A percentile compares a stretch with the other conserved stretches of the same genome.
These are phyloP conservation scores for Eilema caniola DNA, from an alignment of 2,888 invertebrate species.

Conservation along the genomic window DNA sequence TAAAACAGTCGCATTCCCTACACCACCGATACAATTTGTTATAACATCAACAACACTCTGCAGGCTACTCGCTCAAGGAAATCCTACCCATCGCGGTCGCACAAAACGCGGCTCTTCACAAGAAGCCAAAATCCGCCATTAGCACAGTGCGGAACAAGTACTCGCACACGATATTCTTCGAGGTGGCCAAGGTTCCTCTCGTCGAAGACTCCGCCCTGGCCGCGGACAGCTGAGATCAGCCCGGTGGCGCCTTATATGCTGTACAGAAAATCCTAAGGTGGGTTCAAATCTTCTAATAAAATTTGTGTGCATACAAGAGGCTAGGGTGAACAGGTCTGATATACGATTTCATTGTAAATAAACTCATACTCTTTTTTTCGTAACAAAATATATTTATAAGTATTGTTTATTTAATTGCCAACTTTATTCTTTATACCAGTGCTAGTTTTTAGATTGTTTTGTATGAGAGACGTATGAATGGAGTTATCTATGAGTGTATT, in stretches of 20 bases:
- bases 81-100: slow-evolving; percentile 90
- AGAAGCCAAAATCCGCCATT: slow-evolving; percentile 92
- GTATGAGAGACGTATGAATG: slow-evolving; percentile 16
- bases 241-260: slow-evolving; percentile 66
- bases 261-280: slow-evolving; percentile 70
- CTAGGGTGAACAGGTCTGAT: slow-evolving; percentile 39
- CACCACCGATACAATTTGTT: background rate
- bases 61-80: slow-evolving; percentile 92
- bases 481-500: background rate
- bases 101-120: slow-evolving; percentile 92
- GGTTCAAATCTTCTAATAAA: slow-evolving; percentile 68
- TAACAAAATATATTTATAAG: slow-evolving; percentile 24
- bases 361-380: slow-evolving; percentile 36
- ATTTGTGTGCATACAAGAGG: slow-evolving; percentile 43
- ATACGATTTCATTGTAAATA: slow-evolving; percentile 47
- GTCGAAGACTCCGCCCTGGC: slow-evolving; percentile 71
- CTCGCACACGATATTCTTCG: slow-evolving; percentile 97
- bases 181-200: slow-evolving; percentile 94
- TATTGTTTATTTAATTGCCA: slow-evolving; percentile 35
- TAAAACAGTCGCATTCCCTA: background rate
- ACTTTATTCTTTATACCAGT: slow-evolving; percentile 4
- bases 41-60: background rate
- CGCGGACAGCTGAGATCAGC: slow-evolving; percentile 72
- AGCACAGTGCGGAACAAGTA: slow-evolving; percentile 97
- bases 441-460: slow-evolving; percentile 8